Base-by-base conservation (phyloP, 2,888 invertebrate species). In the Torymus aiolomorphi region DNA sequence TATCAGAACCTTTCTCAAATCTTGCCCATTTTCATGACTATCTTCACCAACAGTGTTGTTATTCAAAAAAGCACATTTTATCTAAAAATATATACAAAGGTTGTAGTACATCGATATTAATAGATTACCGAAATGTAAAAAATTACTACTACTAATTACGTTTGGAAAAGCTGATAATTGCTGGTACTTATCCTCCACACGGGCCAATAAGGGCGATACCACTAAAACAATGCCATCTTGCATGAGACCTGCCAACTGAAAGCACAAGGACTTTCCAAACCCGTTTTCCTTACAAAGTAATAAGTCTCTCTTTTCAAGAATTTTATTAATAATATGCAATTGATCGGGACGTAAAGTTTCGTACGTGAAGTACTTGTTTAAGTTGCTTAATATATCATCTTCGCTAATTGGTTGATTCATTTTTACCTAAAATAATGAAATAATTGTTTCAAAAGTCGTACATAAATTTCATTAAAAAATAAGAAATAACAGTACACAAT, bases 251-350 rank as follows among this genome's bases (percentile, higher is more conserved):
- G 76, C n/a, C 31, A 80, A 66, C 20, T 80, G 80, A 24, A 52
- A 76, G 42, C 76, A 80, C n/a, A 80, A 20, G 8, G 80, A 66
- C 24, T 76, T 80, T 20, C 76, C 80, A 57, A 71, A 80, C 14
- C 56, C 67, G 20, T 16, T 54, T 71, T 80, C 80, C 18, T 76
- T 80, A 16, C 66, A 72, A 5, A 80, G 42, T 10, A 80, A 10
- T 10, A 62, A 51, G 24, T 80, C 80, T 51, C 49, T 71, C 10
- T 56, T n/a, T 12, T 67, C n/a, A 0, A 80, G 54, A 18, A 80
- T 62, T 12, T 71, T 52, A 24, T 59, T 24, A 24, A 80, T 62
- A 16, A 80, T 62, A n/a, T 31, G 0, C 18, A 76, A 24, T 51
- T 80, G 80, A 20, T 67, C 80, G n/a, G 80, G 80, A 0, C 72